Conservation (phyloP, 2,797 vertebrate genomes). For the Sciaenops ocellatus region DNA sequence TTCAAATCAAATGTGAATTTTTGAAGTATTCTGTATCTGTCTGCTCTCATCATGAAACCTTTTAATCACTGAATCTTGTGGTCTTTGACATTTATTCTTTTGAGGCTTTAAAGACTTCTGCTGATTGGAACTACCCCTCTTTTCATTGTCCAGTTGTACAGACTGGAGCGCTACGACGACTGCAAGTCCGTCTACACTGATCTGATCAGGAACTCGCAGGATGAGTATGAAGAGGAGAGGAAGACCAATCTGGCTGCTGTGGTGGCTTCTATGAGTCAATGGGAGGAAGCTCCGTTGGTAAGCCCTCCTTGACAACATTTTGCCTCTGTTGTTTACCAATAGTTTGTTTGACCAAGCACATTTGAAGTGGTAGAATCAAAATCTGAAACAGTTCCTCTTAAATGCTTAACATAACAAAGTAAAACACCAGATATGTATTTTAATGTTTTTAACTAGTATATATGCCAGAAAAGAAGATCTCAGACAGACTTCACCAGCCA, state of each 20-base stretch:
- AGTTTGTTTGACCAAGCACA: background rate
- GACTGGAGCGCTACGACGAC: constrained; percentile 93
- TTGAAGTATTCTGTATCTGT: too few species aligned
- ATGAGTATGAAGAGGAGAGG: constrained; percentile 98
- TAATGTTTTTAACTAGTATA: background rate
- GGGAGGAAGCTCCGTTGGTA: constrained; percentile 91
- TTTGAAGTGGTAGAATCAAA: too few species aligned
- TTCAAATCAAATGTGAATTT: too few species aligned
- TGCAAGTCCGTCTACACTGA: constrained; percentile 95
- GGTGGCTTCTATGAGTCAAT: constrained; percentile 94
- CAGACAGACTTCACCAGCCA: background rate
- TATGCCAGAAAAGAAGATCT: background rate
- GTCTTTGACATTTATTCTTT: background rate
- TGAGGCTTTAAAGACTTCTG: background rate
- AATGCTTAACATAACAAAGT: background rate
- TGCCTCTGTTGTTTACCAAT: background rate
- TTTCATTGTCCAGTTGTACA: constrained; percentile 88
- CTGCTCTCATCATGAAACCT: too few species aligned
- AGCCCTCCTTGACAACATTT: constrained; percentile 40
- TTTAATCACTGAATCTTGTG: background rate
- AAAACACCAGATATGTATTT: background rate
- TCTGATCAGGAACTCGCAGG: constrained; percentile 98
- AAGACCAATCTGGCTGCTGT: constrained; percentile 98
- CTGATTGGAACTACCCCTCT: constrained; percentile 9
- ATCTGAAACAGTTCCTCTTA: background rate